Evolutionary conservation across 2,797 vertebrate genomes (phyloP).

Genomic region (Sandelia bainsii): DNA sequence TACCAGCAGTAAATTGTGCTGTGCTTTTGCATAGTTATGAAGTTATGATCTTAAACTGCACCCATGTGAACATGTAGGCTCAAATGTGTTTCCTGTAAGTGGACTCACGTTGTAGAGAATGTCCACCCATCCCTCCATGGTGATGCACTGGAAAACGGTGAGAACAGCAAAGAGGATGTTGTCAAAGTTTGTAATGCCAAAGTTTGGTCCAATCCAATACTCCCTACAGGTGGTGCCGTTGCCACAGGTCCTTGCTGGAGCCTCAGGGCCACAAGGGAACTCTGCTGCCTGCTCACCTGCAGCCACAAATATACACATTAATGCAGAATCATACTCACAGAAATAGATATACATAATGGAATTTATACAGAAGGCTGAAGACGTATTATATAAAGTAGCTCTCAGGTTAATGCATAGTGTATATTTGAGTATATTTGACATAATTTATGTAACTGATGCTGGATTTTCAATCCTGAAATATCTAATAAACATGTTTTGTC

Average conservation of each 20-base stretch:
- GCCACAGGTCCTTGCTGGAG: slow-evolving; percentile 87
- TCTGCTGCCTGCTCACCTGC: slow-evolving; percentile 88
- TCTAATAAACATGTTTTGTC: too few species aligned
- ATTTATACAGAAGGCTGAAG: slow-evolving; percentile 11
- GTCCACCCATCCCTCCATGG: slow-evolving; percentile 98
- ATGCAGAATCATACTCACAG: slow-evolving; percentile 14
- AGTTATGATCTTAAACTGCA: too few species aligned
- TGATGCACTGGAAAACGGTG: slow-evolving; percentile 98
- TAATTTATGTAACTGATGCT: background rate
- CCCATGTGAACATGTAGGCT: background rate
- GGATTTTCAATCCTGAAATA: too few species aligned
- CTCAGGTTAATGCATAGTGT: background rate
- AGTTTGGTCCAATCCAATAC: slow-evolving; percentile 95
- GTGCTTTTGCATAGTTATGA: too few species aligned
- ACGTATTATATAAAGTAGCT: slow-evolving; percentile 22
- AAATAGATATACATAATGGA: slow-evolving; percentile 1
- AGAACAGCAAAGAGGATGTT: slow-evolving; percentile 96
- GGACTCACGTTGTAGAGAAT: slow-evolving; percentile 95
- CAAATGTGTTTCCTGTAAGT: background rate
- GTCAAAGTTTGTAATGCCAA: slow-evolving; percentile 97
- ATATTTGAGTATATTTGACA: too few species aligned
- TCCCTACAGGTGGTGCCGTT: slow-evolving; percentile 85
- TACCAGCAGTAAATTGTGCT: too few species aligned
- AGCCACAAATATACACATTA: slow-evolving; percentile 44
- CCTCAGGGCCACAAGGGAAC: slow-evolving; percentile 90